A percentile compares a stretch with the other conserved stretches of the same genome.
phyloP scores from a whole-genome alignment of 2,113 vertebrate genomes.

The Cephalopterus ornatus region DNA sequence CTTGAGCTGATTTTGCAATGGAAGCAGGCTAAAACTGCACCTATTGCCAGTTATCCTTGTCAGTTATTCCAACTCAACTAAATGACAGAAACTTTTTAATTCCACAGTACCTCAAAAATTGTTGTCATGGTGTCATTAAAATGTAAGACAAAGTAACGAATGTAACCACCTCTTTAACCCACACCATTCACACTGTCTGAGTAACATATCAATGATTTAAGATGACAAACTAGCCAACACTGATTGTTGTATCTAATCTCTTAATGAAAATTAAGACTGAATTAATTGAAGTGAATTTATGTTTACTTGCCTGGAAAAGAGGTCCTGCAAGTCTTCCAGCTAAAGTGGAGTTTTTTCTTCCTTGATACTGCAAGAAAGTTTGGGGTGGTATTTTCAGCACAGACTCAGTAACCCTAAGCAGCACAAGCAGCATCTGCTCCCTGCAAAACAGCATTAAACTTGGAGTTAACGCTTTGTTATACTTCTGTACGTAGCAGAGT shows the following conservation, averaged over 20 bases:
- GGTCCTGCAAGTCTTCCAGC: constrained; percentile 94
- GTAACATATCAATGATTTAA: not conserved
- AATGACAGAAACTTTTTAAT: not conserved
- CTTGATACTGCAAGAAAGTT: constrained; percentile 86
- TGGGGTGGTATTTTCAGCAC: constrained; percentile 96
- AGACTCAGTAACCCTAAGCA: constrained; percentile 95
- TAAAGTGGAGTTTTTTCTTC: constrained; percentile 90
- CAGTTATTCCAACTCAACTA: not conserved
- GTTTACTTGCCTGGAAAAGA: constrained; percentile 90
- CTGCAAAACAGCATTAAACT: constrained; percentile 70
- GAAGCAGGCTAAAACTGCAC: not conserved
- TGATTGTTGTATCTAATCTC: not conserved
- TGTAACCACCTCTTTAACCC: not conserved
- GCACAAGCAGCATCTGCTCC: constrained; percentile 95
- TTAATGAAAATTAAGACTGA: not conserved
- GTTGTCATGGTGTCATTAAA: not conserved
- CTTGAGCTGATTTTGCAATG: not conserved
- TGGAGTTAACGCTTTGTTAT: not conserved
- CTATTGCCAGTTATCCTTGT: not conserved
- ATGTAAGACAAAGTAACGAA: not conserved
- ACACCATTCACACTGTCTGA: not conserved
- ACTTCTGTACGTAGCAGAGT: not conserved
- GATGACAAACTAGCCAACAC: not conserved
- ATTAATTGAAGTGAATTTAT: constrained; percentile 15
- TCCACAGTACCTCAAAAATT: not conserved